Conservation (phyloP, 1,140 invertebrate species). For the Tetraneura akinire region DNA sequence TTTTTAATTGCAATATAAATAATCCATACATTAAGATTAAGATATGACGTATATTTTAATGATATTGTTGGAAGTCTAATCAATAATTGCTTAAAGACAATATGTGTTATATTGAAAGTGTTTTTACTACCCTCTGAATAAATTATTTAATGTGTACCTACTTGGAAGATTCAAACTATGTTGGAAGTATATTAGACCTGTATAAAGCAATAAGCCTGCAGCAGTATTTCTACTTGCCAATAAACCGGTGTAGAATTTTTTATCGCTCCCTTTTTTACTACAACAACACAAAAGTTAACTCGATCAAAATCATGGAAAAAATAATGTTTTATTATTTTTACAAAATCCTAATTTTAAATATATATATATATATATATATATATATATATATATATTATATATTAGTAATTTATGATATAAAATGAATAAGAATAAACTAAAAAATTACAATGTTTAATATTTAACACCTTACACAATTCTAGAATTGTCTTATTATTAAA, state of each 20-base stretch:
- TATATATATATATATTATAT: too few relatives aligned
- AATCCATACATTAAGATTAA: neutral
- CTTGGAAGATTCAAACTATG: constrained; percentile 12
- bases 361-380: too few relatives aligned
- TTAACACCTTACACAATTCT: neutral
- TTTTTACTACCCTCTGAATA: constrained; percentile 10
- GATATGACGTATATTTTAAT: neutral
- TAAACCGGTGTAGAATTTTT: constrained; percentile 32
- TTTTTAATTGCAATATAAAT: neutral
- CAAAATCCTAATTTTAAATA: constrained; percentile 48
- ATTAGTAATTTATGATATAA: neutral
- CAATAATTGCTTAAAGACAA: constrained; percentile 37
- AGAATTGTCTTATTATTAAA: constrained; percentile 8
- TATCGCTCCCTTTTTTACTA: constrained; percentile 21
- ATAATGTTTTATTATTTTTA: constrained; percentile 21
- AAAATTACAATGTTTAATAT: neutral
- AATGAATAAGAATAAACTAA: constrained; percentile 13
- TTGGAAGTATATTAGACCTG: constrained; percentile 33
- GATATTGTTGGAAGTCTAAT: neutral
- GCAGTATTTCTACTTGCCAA: constrained; percentile 30
- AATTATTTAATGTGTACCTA: constrained; percentile 38
- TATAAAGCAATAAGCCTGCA: constrained; percentile 38
- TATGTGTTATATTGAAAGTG: constrained; percentile 27
- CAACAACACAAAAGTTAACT: constrained; percentile 26
- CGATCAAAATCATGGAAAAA: neutral